phyloP scores from a whole-genome alignment of 2,888 invertebrate genomes.

The Venusia cambrica region DNA sequence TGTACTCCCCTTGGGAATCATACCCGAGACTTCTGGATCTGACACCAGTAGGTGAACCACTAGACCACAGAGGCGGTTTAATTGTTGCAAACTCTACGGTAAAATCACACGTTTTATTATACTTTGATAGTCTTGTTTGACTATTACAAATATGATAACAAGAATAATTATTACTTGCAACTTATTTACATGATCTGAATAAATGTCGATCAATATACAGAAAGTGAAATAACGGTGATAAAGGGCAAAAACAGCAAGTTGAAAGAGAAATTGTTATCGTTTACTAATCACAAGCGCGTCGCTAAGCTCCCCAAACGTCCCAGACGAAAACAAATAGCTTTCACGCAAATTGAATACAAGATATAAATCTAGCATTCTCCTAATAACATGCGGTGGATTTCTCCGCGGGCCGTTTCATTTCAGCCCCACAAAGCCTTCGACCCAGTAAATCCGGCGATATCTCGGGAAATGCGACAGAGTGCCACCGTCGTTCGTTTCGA shows the following conservation, averaged over 20 bases:
- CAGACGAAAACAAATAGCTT: conserved; percentile 62
- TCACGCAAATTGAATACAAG: conserved; percentile 75
- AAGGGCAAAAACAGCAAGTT: conserved; percentile 4
- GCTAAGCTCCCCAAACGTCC: conserved; percentile 39
- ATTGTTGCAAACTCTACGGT: too few relatives aligned
- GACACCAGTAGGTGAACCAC: too few relatives aligned
- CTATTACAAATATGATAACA: too few relatives aligned
- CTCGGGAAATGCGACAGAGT: conserved; percentile 69
- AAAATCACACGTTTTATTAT: too few relatives aligned
- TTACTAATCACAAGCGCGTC: conserved; percentile 47
- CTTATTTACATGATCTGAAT: too few relatives aligned
- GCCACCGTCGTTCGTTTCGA: conserved; percentile 63
- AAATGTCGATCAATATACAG: too few relatives aligned
- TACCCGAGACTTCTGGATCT: too few relatives aligned
- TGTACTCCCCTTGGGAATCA: too few relatives aligned
- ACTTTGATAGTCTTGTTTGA: too few relatives aligned
- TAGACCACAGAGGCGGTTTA: too few relatives aligned
- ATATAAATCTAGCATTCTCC: conserved; percentile 72
- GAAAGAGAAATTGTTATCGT: conserved; percentile 34
- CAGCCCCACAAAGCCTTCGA: conserved; percentile 68
- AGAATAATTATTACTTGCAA: too few relatives aligned
- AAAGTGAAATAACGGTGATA: too few relatives aligned
- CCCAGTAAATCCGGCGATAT: conserved; percentile 75
- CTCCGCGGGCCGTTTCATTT: conserved; percentile 75
- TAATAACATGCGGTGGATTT: conserved; percentile 73